A percentile compares a stretch with the other conserved stretches of the same genome.
Conservation (phyloP, 2,888 invertebrate species). For the Steinernema hermaphroditum region DNA sequence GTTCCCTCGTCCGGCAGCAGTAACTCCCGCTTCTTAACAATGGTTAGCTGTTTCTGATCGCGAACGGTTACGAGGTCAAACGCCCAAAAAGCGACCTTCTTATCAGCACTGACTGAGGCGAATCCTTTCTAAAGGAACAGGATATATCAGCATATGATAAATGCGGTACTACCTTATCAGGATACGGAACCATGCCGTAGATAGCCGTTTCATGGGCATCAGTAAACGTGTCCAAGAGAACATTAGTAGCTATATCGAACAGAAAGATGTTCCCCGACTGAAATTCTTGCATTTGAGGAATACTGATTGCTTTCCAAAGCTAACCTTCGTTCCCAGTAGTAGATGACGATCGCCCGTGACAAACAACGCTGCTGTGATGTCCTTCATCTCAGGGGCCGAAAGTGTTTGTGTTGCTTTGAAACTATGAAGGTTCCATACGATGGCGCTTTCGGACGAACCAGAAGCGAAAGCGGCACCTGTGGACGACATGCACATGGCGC, state of each 20-base stretch:
- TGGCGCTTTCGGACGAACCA: conserved; percentile 71
- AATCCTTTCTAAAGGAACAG: conserved; percentile 68
- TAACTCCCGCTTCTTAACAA: conserved; percentile 74
- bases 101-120: conserved; percentile 82
- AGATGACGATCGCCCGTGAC: conserved; percentile 88
- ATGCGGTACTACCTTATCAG: conserved; percentile 75
- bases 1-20: conserved; percentile 85
- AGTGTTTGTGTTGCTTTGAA: conserved; percentile 78
- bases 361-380: conserved; percentile 77
- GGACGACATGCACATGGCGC: conserved; percentile 84
- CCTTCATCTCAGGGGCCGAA: conserved; percentile 72
- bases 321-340: conserved; percentile 80
- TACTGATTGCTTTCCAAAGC: neutral
- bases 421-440: conserved; percentile 80
- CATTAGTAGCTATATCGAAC: conserved; percentile 73
- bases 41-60: conserved; percentile 67
- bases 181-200: conserved; percentile 78
- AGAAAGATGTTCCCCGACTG: conserved; percentile 67
- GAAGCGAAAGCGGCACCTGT: conserved; percentile 74
- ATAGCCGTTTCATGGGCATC: conserved; percentile 80
- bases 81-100: conserved; percentile 88
- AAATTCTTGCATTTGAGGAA: conserved; percentile 33
- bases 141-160: neutral
- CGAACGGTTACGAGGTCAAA: conserved; percentile 75
- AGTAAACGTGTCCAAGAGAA: conserved; percentile 78